Conservation (phyloP, 2,888 invertebrate genomes). For the Asteroscopus sphinx region DNA sequence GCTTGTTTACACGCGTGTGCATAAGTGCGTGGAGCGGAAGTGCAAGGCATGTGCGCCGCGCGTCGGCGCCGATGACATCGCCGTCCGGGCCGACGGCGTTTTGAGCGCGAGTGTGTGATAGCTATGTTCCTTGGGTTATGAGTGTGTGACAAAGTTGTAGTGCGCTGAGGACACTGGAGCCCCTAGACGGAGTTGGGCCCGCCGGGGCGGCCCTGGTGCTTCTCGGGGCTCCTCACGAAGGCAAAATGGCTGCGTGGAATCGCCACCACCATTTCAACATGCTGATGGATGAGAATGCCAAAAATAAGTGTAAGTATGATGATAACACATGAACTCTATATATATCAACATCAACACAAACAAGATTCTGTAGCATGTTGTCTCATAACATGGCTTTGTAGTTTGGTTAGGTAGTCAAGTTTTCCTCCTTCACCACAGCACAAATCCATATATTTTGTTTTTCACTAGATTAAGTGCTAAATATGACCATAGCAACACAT, state of each 20-base stretch:
- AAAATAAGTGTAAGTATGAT: constrained; percentile 91
- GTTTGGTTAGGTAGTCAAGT: constrained; percentile 13
- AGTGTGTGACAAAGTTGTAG: constrained; percentile 89
- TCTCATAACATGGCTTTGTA: constrained; percentile 12
- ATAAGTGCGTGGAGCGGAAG: constrained; percentile 87
- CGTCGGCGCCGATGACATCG: constrained; percentile 86
- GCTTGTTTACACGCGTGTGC: constrained; percentile 88
- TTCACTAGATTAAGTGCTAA: constrained; percentile 1
- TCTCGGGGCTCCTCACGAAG: constrained; percentile 90
- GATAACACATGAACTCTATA: not conserved
- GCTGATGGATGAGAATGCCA: constrained; percentile 92
- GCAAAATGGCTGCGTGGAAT: constrained; percentile 93
- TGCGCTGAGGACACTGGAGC: constrained; percentile 90
- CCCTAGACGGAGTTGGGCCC: constrained; percentile 91
- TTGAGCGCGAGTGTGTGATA: constrained; percentile 84
- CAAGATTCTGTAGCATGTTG: constrained; percentile 9
- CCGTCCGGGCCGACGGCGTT: constrained; percentile 80
- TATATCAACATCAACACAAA: not conserved
- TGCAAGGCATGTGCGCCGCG: constrained; percentile 87
- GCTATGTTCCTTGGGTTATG: constrained; percentile 87
- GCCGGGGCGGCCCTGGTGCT: constrained; percentile 90
- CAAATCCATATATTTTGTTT: constrained; percentile 3
- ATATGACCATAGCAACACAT: constrained; percentile 11
- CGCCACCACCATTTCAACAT: constrained; percentile 93
- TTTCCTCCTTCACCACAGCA: constrained; percentile 15